Base-by-base conservation (phyloP, 2,888 invertebrate species). In the Habroteleia sp. region DNA sequence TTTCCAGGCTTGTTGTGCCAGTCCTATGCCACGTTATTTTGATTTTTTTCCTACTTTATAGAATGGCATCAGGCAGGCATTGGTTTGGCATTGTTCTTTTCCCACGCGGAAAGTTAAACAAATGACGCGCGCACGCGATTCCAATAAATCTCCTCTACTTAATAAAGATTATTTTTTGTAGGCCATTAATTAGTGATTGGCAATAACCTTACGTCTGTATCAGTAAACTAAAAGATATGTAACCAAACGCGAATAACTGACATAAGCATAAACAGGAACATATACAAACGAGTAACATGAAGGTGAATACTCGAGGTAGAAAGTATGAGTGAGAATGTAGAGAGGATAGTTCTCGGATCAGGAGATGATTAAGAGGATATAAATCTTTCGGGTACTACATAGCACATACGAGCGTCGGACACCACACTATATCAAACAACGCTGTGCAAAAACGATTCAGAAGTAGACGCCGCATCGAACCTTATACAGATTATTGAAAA, bases 161-260 rank as follows among this genome's bases (percentile, higher is more conserved):
- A n/a, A n/a, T n/a, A n/a, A n/a, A n/a, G 16, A 44, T 56, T 31
- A 39, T 13, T 48, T 46, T 48, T 33, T 31, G 33, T 10, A 17
- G 37, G 33, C 14, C 52, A 62, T 25, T 54, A 68, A 68, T 74
- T 68, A 23, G 42, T 56, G 69, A 65, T 63, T 25, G 69, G 58
- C 48, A 44, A 58, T 31, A 46, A 54, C 41, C 42, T 68, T 42
- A 68, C 35, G 63, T 58, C 60, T 62, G 46, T 54, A 44, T 35
- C 71, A 56, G 8, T 66, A 78, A 77, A 65, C 75, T 71, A 79
- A 79, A 82, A 83, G 82, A 81, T 80, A 83, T 76, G 81, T 83
- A 83, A 80, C 79, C 79, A 82, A 83, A 82, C 80, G n/a, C n/a
- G 82, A 82, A 83, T 83, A 81, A 83, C n/a, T n/a, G n/a, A n/a